Conservation (phyloP, 2,888 invertebrate species). For the Creontiades dilutus region DNA sequence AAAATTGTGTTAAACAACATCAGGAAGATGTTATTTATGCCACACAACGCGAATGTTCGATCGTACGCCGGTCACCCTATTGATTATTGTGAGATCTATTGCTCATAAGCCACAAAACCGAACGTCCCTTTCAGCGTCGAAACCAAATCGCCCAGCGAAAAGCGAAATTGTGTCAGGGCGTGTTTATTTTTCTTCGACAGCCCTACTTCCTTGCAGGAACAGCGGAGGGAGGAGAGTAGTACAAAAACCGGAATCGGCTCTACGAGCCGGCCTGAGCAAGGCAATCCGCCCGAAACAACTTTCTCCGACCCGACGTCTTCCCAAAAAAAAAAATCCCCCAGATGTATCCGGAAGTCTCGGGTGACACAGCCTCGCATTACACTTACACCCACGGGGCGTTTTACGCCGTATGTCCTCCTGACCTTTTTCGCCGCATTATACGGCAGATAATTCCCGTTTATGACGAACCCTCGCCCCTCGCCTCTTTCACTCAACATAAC, state of each 20-base stretch:
- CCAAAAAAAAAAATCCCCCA: not conserved
- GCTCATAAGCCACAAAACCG: too few species aligned
- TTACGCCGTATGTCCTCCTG: not conserved
- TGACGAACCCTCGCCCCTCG: not conserved
- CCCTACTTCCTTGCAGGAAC: not conserved
- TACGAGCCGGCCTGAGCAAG: not conserved
- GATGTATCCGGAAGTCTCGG: slow-evolving; percentile 11
- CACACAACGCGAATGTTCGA: too few species aligned
- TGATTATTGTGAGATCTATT: too few species aligned
- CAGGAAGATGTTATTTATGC: too few species aligned
- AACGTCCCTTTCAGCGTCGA: too few species aligned
- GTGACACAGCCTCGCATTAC: not conserved
- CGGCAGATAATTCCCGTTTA: slow-evolving; percentile 6
- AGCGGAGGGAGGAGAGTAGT: not conserved
- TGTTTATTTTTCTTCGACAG: not conserved
- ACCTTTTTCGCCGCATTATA: not conserved
- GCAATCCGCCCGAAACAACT: not conserved
- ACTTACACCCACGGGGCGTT: not conserved
- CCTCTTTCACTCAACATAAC: not conserved
- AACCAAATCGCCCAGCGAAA: not conserved
- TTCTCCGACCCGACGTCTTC: slow-evolving; percentile 18
- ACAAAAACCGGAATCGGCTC: not conserved
- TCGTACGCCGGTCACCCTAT: too few species aligned
- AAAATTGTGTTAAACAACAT: too few species aligned
- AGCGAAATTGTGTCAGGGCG: slow-evolving; percentile 30